Evolutionary conservation across 2,797 vertebrate genomes (phyloP), one percentile per base, ranked within the genome.

Genomic region (Oophaga sylvatica): DNA sequence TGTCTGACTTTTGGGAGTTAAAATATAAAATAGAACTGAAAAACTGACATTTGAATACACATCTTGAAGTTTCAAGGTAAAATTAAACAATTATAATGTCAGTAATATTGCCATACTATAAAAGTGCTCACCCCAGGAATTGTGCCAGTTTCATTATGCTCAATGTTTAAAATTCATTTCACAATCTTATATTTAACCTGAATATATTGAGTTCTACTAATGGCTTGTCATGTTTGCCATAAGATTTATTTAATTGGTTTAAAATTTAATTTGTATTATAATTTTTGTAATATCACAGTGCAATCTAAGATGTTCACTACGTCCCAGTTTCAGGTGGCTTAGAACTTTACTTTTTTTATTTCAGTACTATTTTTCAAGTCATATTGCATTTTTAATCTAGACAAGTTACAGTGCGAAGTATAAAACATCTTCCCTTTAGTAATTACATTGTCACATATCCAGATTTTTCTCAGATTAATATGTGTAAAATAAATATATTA

Each of bases 181-280:
- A 63, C 71, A 73, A 63, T 84, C 15, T 76, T 76, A 31, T 63
- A 84, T 84, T 76, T 84, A 84, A 84, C 83, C 71, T 84, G 35
- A 84, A 84, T 84, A 73, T 84, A 76, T 84, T 16, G 73, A 60
- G 70, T 62, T 60, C 70, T 63, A n/a, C 57, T 84, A 84, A 84
- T 76, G 71, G 57, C 57, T 76, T 62, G 57, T 62, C 83, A 63
- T 84, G 31, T 84, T 60, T 84, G 83, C 83, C 45, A 70, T 76
- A 84, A 84, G 82, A 75, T 84, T 84, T 63, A 84, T 84, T 75
- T 84, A 63, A 84, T 84, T 75, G 68, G 48, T 84, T 62, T 84
- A 84, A 62, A 63, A 60, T 76, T 76, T 62, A 76, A 84, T 84
- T 84, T 84, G 15, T 62, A 76, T 63, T 63, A 63, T 48, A 84